Conservation (phyloP, 2,888 invertebrate species). For the Malacosoma neustria region DNA sequence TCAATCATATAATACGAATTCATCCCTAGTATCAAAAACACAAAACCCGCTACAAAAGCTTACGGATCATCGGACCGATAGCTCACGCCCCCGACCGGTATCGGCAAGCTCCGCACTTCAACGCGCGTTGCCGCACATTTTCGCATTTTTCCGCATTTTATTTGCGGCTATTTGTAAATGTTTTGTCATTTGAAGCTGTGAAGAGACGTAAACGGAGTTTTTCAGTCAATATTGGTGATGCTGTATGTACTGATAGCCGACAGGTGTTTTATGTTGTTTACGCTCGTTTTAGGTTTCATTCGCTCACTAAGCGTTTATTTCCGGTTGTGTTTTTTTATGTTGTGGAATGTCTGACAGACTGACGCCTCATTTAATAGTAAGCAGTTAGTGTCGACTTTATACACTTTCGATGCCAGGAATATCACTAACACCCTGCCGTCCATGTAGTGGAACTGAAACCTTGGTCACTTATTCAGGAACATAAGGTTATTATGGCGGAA, state of each 20-base stretch:
- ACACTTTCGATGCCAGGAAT: no score
- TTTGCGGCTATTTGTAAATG: neutral
- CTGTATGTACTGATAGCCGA: neutral
- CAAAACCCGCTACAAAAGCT: neutral
- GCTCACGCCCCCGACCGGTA: neutral
- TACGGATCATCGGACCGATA: neutral
- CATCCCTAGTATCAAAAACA: neutral
- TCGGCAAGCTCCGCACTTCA: neutral
- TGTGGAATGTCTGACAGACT: no score
- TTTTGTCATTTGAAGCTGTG: neutral
- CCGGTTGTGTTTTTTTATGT: no score
- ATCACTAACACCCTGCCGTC: no score
- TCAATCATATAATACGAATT: no score
- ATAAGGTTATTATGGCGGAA: no score
- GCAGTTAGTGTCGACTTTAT: no score
- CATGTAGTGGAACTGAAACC: no score
- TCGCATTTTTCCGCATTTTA: neutral
- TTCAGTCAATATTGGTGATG: neutral
- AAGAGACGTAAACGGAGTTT: neutral
- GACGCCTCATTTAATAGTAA: no score
- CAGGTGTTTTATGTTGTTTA: neutral
- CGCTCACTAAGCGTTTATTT: no score
- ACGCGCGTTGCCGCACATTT: neutral
- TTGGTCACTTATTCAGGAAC: no score
- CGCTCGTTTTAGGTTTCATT: neutral